Base-by-base conservation (phyloP, 2,113 vertebrate species). In the Lichenostomus cassidix region DNA sequence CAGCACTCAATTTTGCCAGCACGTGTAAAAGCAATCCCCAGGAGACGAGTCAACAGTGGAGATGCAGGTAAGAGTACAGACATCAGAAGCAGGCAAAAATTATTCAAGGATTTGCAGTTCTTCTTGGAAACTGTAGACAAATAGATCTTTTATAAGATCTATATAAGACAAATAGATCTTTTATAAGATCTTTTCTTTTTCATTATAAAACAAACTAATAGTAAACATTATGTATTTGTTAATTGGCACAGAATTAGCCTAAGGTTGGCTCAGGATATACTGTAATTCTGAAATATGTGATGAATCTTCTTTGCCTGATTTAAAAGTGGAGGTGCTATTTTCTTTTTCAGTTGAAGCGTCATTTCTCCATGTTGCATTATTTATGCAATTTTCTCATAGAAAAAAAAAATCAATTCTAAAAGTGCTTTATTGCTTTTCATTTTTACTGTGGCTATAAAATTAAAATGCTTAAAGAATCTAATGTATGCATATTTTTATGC, bases 1-100 rank as follows among this genome's bases (percentile, higher is more conserved):
- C 99, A 99, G 33, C 99, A 99, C 95, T 99, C 99, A 1, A 99
- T 99, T n/a, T 98, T 99, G 70, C 99, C 99, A 76, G 99, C 99
- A 24, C 98, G 99, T 47, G 98, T 99, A 55, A 99, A 99, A 92
- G 99, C 99, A 15, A 99, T 99, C 74, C 99, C 99, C 69, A 98
- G 99, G 78, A 98, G 99, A 75, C 98, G 99, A 96, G 99, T 99
- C 55, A 99, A 99, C 92, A 99, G 99, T 70, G 99, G 99, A 29
- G 99, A 99, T 92, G 99, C 99, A 11, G 99, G 99, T 99, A 97
- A 97, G 93, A 92, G 58, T 37, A 69, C 50, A 89, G n/a, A 20
- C 22, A 7, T 19, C 22, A 58, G 47, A 27, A 47, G 29, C 31
- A 58, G 29, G 20, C 23, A 27, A 67, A 44, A 44, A 23, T 4